phyloP scores from a whole-genome alignment of 2,888 invertebrate species.

The Agapetus fuscipes region DNA sequence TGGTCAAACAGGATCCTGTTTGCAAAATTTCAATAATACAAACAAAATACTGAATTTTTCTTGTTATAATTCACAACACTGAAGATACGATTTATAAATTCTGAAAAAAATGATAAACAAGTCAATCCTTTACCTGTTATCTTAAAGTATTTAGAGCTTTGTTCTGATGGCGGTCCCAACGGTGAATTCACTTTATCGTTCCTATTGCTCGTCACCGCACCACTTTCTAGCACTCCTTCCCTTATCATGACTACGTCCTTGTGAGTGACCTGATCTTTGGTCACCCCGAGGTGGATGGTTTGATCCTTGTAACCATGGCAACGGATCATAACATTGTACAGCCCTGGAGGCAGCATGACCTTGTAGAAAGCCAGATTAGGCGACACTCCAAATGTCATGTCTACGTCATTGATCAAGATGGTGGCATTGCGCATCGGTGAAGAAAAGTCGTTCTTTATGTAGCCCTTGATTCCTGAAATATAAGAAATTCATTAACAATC shows the following conservation, averaged over 20 bases:
- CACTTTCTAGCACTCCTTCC: too few relatives aligned
- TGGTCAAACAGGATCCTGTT: too few relatives aligned
- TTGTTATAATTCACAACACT: too few relatives aligned
- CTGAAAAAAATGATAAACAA: too few relatives aligned
- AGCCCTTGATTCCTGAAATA: conserved; percentile 55
- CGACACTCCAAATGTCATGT: conserved; percentile 50
- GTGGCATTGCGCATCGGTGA: conserved; percentile 61
- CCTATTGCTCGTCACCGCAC: too few relatives aligned
- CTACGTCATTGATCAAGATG: conserved; percentile 53
- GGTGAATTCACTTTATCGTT: too few relatives aligned
- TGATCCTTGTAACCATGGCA: conserved; percentile 51
- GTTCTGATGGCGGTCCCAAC: too few relatives aligned
- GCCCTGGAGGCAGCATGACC: conserved; percentile 58
- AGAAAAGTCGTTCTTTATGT: conserved; percentile 54
- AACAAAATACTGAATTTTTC: too few relatives aligned
- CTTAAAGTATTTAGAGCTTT: too few relatives aligned
- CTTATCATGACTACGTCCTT: conserved; percentile 6
- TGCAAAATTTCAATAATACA: too few relatives aligned
- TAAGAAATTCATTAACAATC: not conserved
- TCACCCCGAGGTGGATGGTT: conserved; percentile 33
- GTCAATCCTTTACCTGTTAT: too few relatives aligned
- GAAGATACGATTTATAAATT: too few relatives aligned
- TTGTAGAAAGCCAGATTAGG: conserved; percentile 63
- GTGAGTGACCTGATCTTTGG: conserved; percentile 24
- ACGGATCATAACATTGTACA: conserved; percentile 51